Percentiles rank a stretch among this genome's conserved stretches.
phyloP scores from a whole-genome alignment of 2,888 invertebrate genomes.

The Caenorhabditis parvicauda region DNA sequence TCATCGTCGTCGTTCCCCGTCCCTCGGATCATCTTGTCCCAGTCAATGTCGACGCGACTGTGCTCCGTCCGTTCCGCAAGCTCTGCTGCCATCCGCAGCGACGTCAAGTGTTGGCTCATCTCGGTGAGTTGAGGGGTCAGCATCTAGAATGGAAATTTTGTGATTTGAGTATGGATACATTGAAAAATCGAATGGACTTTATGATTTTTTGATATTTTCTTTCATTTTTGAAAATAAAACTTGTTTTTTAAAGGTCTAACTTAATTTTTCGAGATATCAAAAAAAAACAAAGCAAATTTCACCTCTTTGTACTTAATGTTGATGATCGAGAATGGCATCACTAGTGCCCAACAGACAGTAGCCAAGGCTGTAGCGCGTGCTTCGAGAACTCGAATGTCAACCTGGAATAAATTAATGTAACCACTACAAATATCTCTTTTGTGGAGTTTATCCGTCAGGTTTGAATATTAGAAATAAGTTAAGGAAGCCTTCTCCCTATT shows the following conservation, averaged over 20 bases:
- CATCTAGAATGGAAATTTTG: conserved; percentile 11
- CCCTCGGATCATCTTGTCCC: conserved; percentile 9
- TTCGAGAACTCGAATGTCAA: conserved; percentile 52
- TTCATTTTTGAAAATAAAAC: background rate
- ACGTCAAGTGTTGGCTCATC: conserved; percentile 39
- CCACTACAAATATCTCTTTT: background rate
- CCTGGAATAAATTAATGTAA: conserved; percentile 4
- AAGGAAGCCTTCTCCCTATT: background rate
- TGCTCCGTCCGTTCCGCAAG: conserved; percentile 26
- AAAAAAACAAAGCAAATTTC: background rate
- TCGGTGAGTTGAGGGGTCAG: conserved; percentile 21
- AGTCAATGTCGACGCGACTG: conserved; percentile 13
- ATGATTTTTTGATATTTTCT: background rate
- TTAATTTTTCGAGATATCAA: no score
- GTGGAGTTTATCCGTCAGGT: no score
- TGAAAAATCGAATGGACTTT: no score
- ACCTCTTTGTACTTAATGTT: conserved; percentile 35
- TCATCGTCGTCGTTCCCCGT: conserved; percentile 4
- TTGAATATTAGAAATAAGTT: background rate
- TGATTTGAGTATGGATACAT: background rate
- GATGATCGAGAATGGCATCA: conserved; percentile 47
- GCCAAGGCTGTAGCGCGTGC: conserved; percentile 51
- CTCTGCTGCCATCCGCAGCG: conserved; percentile 33
- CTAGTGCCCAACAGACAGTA: conserved; percentile 52
- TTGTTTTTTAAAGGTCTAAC: background rate